These are phyloP conservation scores for Delphinus delphis DNA, from an alignment of 2,113 vertebrate species.

Conservation along the genomic window DNA sequence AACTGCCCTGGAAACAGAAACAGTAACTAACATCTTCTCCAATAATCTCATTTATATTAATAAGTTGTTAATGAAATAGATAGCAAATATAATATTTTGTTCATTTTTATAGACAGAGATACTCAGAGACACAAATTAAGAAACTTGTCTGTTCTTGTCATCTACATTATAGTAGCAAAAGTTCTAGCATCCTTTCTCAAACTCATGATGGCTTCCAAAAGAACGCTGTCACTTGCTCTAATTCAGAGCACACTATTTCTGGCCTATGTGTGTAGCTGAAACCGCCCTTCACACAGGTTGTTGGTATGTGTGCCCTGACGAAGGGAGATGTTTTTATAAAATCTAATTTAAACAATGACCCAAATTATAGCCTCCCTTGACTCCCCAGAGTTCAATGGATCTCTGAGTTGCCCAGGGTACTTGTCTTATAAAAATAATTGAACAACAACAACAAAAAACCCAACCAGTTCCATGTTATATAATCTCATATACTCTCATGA, in stretches of 20 bases:
- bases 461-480: neutral
- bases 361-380: neutral
- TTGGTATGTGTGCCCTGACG: neutral
- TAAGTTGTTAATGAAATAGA: constrained; percentile 7
- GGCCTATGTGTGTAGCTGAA: neutral
- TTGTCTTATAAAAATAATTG: constrained; percentile 20
- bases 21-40: neutral
- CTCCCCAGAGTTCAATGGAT: neutral
- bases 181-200: neutral
- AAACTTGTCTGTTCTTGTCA: neutral
- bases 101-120: neutral
- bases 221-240: neutral
- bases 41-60: neutral
- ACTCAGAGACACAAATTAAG: neutral
- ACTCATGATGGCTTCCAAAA: neutral
- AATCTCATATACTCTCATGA: neutral
- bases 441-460: neutral
- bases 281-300: neutral
- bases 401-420: neutral
- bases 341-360: neutral
- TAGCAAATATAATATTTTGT: neutral
- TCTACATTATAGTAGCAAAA: neutral
- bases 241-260: neutral
- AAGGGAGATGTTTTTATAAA: constrained; percentile 12
- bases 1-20: neutral